Conservation (phyloP, 2,113 vertebrate species). For the Chaetorhynchus papuensis region DNA sequence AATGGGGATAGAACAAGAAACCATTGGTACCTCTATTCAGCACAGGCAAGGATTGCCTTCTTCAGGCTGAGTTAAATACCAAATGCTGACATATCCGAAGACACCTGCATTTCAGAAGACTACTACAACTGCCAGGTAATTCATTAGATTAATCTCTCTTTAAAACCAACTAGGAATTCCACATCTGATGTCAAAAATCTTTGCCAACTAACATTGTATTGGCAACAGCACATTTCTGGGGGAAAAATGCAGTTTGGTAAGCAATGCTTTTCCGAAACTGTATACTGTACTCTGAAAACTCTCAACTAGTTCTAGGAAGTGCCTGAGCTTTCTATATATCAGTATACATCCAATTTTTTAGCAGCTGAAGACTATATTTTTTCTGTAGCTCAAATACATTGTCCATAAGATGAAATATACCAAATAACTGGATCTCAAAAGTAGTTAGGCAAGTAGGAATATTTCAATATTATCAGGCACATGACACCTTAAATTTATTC, state of each 20-base stretch:
- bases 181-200: not conserved
- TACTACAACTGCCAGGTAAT: not conserved
- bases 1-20: not conserved
- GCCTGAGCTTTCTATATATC: not conserved
- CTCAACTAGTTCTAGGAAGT: not conserved
- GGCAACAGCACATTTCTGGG: not conserved
- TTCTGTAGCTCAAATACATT: not conserved
- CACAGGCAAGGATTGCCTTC: not conserved
- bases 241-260: not conserved
- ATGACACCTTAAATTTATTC: not conserved
- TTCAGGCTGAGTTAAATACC: not conserved
- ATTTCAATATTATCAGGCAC: not conserved
- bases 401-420: not conserved
- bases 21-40: not conserved
- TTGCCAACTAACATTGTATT: not conserved
- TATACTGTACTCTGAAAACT: not conserved
- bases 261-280: not conserved
- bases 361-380: not conserved
- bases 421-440: not conserved
- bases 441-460: not conserved
- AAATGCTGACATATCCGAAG: not conserved
- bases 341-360: not conserved
- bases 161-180: not conserved
- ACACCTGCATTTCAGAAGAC: not conserved
- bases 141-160: not conserved